These are phyloP conservation scores for Hippocampus barbouri DNA, from an alignment of 2,113 vertebrate species.

Conservation along the genomic window DNA sequence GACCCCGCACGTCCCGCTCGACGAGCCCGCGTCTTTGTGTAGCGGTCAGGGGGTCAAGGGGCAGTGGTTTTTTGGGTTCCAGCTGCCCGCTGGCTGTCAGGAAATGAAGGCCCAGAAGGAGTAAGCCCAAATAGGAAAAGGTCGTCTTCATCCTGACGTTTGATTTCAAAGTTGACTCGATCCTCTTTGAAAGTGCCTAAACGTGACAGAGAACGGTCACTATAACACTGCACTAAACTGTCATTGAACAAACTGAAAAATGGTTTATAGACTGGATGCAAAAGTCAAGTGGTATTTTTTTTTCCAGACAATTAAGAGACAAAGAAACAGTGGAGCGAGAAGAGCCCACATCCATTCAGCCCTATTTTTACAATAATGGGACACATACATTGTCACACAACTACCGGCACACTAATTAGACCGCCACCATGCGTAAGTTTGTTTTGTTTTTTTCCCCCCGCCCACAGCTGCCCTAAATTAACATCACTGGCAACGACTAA, in stretches of 20 bases:
- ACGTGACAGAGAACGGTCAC: constrained; percentile 8
- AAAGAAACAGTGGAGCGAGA: no score
- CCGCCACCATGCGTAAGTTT: no score
- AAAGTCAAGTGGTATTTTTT: not conserved
- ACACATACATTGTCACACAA: no score
- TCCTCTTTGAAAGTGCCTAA: constrained; percentile 24
- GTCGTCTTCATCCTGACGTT: constrained; percentile 49
- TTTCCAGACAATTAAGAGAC: not conserved
- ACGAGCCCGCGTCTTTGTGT: constrained; percentile 48
- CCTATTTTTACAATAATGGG: not conserved
- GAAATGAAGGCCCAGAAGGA: constrained; percentile 41
- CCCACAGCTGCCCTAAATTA: not conserved
- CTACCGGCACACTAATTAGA: not conserved
- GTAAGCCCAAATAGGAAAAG: constrained; percentile 32
- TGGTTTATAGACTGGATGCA: not conserved
- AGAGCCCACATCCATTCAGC: not conserved
- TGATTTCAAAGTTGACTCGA: constrained; percentile 6
- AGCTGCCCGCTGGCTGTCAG: constrained; percentile 52
- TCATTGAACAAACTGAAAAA: not conserved
- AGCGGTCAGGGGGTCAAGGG: not conserved
- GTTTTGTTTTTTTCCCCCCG: no score
- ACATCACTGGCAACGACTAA: not conserved
- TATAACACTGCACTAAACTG: not conserved
- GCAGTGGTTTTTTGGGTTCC: constrained; percentile 15
- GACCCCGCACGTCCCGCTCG: constrained; percentile 45